Evolutionary conservation across 2,113 vertebrate species (phyloP), one percentile per base, ranked within the genome.

Genomic region (Bubo blakistoni): DNA sequence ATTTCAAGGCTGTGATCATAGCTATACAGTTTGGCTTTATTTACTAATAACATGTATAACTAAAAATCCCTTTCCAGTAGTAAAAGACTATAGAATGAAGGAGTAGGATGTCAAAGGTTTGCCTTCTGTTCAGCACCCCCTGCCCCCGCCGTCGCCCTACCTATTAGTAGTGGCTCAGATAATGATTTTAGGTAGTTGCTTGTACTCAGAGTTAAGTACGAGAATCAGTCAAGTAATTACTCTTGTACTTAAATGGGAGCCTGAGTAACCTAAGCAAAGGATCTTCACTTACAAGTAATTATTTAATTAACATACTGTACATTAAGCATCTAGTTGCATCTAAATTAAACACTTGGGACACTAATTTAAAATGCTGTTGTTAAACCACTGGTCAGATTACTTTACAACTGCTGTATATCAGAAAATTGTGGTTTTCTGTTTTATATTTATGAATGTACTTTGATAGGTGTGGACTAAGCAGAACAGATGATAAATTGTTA

Each of bases 341-440:
- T 91, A 87, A 96, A 96, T 95, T 90, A 91, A 96, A 46, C 42
- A 67, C n/a, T 85, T 88, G 80, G 87, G 71, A 85, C 29, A 59
- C 42, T 93, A 36, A 96, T 87, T 92, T 93, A 79, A 84, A 92
- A 44, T 65, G 62, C 81, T 89, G 77, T 20, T 81, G 34, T 92
- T 81, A 80, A 42, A 65, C 78, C 51, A 72, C 47, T 86, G 70
- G 70, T 94, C 88, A 86, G 32, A 38, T 57, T 7, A 8, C 26
- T 55, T 93, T 76, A 40, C 54, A 74, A 14, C 20, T 74, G 59
- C 54, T 19, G 66, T 78, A 79, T 88, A 94, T 95, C 84, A 96
- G 29, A 88, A 42, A 69, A 85, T 51, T 55, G 11, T 66, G 69
- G 61, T 94, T 96, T 95, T 90, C 67, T 82, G 38, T 62, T 44